Conservation (phyloP, 2,888 invertebrate species). For the Pseudolycoriella hygida region DNA sequence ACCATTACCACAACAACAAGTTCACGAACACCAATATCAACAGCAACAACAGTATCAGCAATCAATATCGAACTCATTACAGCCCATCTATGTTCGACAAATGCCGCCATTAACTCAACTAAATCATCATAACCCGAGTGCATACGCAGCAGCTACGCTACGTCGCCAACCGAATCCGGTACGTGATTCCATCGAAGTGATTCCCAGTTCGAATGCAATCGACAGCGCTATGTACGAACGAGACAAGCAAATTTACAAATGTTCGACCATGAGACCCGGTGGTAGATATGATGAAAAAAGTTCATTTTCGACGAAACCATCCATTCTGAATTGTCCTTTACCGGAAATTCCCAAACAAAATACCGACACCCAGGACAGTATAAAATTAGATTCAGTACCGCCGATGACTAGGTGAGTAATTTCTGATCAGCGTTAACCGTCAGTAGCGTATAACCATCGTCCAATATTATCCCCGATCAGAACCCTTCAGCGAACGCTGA, state of each 20-base stretch:
- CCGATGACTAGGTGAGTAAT: conserved; percentile 1
- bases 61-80: background rate
- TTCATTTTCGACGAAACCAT: conserved; percentile 20
- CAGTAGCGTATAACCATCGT: background rate
- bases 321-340: conserved; percentile 28
- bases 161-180: conserved; percentile 7
- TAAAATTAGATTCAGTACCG: background rate
- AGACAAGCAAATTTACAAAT: conserved; percentile 29
- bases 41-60: conserved; percentile 14
- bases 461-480: conserved; percentile 12
- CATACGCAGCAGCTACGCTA: conserved; percentile 5
- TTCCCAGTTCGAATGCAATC: conserved; percentile 21
- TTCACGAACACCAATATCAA: conserved; percentile 12
- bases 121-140: background rate
- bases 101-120: background rate
- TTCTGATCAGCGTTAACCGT: background rate
- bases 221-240: conserved; percentile 27
- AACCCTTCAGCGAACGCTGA: conserved; percentile 27
- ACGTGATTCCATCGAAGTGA: conserved; percentile 18
- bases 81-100: background rate
- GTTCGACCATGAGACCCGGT: conserved; percentile 27
- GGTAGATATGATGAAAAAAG: conserved; percentile 30
- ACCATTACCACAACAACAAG: conserved; percentile 21
- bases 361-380: conserved; percentile 6
- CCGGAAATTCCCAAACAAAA: conserved; percentile 30